Conservation (phyloP, 2,888 invertebrate species). For the Norana najaformis region DNA sequence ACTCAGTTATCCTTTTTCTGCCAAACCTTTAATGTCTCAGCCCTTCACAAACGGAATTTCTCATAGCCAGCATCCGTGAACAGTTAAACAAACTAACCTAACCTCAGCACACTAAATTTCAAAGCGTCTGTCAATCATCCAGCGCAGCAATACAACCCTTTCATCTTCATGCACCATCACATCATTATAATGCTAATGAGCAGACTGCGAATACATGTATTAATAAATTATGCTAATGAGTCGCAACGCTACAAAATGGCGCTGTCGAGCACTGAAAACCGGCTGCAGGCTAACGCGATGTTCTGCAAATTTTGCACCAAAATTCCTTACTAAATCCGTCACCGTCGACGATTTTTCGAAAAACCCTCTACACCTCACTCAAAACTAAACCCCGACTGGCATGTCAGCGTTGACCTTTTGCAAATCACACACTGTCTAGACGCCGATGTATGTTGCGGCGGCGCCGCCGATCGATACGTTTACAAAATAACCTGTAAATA, state of each 20-base stretch:
- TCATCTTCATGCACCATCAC: background rate
- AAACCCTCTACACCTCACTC: background rate
- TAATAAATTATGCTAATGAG: background rate
- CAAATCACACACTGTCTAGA: background rate
- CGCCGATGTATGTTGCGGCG: no score
- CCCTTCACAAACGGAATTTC: background rate
- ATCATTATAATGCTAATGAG: background rate
- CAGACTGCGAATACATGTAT: background rate
- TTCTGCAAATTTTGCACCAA: background rate
- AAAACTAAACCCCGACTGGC: background rate
- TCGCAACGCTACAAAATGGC: background rate
- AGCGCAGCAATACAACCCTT: background rate
- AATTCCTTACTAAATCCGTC: background rate
- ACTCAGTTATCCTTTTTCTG: no score
- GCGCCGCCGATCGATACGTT: background rate
- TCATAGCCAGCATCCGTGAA: background rate
- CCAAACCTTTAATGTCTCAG: background rate
- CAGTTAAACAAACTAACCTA: background rate
- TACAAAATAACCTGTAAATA: background rate
- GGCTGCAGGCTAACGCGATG: background rate
- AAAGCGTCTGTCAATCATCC: background rate
- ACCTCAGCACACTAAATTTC: background rate
- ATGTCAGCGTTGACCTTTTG: background rate
- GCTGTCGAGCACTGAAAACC: background rate
- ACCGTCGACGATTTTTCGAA: background rate